phyloP scores from a whole-genome alignment of 2,113 vertebrate species.

The Oncorhynchus masou region DNA sequence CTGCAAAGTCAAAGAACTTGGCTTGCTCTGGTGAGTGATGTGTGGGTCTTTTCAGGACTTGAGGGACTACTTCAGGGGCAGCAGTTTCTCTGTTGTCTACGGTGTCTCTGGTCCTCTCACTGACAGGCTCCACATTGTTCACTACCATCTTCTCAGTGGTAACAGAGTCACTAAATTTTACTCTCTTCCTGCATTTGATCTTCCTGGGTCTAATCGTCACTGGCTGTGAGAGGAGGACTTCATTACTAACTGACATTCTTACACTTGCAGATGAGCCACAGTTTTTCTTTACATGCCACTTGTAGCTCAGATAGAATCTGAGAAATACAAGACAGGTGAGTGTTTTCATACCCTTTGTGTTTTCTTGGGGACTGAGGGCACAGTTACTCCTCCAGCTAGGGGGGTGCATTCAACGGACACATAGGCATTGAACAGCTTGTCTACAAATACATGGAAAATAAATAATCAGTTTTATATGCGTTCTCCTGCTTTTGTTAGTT shows the following conservation, averaged over 20 bases:
- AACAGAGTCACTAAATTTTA: slow-evolving; percentile 55
- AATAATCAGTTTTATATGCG: neutral
- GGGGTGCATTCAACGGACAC: neutral
- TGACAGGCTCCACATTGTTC: neutral
- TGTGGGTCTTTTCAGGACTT: no score
- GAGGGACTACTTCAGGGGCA: neutral
- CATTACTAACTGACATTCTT: neutral
- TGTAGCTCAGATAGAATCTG: neutral
- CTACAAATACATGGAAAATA: slow-evolving; percentile 3
- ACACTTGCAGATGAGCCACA: no score
- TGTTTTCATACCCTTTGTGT: neutral
- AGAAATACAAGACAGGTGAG: neutral
- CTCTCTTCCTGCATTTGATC: slow-evolving; percentile 53
- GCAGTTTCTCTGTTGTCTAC: neutral
- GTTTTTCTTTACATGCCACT: no score
- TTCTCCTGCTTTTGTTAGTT: neutral
- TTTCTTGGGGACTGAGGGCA: slow-evolving; percentile 6
- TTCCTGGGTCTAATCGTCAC: neutral
- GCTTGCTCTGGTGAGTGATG: neutral
- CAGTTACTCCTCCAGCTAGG: neutral
- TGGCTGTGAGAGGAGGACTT: slow-evolving; percentile 26
- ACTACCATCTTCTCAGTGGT: slow-evolving; percentile 5
- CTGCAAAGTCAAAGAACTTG: slow-evolving; percentile 63
- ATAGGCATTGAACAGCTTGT: neutral
- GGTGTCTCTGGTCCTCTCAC: neutral